Conservation (phyloP, 30 jellyfish, hydroid and myxozoan species). For the Turritopsis rubra region DNA sequence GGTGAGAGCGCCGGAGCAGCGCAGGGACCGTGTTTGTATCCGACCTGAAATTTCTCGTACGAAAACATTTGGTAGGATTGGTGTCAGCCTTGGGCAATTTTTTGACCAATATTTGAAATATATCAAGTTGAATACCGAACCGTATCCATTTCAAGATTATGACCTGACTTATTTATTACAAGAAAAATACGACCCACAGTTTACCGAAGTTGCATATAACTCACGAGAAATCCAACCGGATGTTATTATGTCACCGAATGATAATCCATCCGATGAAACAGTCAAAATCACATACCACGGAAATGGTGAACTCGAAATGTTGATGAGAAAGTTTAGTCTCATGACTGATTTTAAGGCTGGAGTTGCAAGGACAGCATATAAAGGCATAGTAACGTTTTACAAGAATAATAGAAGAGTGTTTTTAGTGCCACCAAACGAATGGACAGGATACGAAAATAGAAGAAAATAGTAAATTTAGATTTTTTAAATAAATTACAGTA, state of each 20-base stretch:
- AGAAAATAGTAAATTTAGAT: background rate
- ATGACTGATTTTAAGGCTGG: conserved; percentile 97
- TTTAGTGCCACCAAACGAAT: conserved; percentile 68
- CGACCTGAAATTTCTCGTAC: conserved; percentile 93
- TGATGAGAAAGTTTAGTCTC: conserved; percentile 62
- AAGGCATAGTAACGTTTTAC: conserved; percentile 71
- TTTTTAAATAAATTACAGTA: background rate
- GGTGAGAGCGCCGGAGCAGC: conserved; percentile 88
- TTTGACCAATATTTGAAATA: conserved; percentile 81
- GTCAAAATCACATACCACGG: conserved; percentile 56
- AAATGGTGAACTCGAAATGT: conserved; percentile 45
- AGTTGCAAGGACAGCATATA: conserved; percentile 93
- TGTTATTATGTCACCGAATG: conserved; percentile 30
- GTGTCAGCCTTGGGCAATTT: conserved; percentile 96
- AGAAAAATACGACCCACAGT: conserved; percentile 61
- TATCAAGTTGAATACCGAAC: conserved; percentile 51
- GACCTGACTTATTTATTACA: conserved; percentile 65
- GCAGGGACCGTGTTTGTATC: conserved; percentile 83
- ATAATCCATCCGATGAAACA: conserved; percentile 33
- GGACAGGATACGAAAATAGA: conserved; percentile 71
- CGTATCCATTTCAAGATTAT: conserved; percentile 54
- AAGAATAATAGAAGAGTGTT: conserved; percentile 41
- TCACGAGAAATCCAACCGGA: conserved; percentile 38
- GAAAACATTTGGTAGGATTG: conserved; percentile 94
- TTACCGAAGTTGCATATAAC: conserved; percentile 40